Evolutionary conservation across 2,113 vertebrate genomes (phyloP), one percentile per base, ranked within the genome.

Genomic region (Macrotis lagotis): DNA sequence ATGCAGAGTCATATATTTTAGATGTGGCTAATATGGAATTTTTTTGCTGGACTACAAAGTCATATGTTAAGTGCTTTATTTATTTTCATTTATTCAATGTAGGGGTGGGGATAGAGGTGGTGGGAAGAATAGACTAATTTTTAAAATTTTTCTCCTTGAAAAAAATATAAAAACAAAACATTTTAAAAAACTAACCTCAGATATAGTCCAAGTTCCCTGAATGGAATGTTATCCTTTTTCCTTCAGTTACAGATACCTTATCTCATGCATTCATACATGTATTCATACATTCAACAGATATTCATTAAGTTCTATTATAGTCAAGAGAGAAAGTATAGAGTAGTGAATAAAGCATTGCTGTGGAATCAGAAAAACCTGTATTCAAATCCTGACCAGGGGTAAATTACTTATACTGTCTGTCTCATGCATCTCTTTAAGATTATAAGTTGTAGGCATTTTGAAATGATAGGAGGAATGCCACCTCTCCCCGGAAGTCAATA

Each of bases 401-500:
- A 83, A 44, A 83, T 83, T 44, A 8, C 66, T 44, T 44, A 44
- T 44, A 16, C 12, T 66, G 31, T 66, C 37, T n/a, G 37, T 16
- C 14, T 24, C n/a, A 83, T 83, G n/a, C n/a, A 83, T 8, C 19
- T 83, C 19, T 83, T 37, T 44, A 83, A 83, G n/a, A 83, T 83
- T 83, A 83, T 83, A 8, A 83, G 19, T 83, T 83, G 8, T 8
- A 83, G 16, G 22, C 24, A 6, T 44, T 44, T 44, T 44, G 6
- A 83, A 83, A 22, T 83, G 66, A 6, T 44, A 4, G 55, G 37
- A 44, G n/a, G n/a, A 44, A 19, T 83, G 44, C n/a, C 7, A 37
- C 7, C 19, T 6, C 16, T 0, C 6, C n/a, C 6, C 16, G 0
- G 8, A 83, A 83, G n/a, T 44, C n/a, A 83, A 59, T 0, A 83